These are phyloP conservation scores for Cacatua alba DNA, from an alignment of 2,113 vertebrate species.

Conservation along the genomic window DNA sequence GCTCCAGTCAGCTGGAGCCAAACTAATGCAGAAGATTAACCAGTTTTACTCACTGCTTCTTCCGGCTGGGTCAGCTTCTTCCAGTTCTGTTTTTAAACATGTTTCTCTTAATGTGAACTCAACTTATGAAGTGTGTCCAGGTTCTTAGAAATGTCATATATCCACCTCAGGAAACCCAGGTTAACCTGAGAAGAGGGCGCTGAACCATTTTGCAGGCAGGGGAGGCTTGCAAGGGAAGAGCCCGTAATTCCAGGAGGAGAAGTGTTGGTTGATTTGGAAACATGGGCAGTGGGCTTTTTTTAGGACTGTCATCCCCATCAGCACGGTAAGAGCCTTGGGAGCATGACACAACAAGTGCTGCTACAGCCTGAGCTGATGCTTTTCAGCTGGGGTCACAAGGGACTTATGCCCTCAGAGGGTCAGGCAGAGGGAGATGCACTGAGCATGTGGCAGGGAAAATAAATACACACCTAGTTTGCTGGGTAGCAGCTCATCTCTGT, in stretches of 20 bases:
- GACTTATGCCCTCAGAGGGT: neutral
- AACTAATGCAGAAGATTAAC: neutral
- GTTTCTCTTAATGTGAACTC: neutral
- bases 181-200: neutral
- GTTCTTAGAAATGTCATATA: neutral
- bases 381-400: neutral
- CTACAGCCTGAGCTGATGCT: neutral
- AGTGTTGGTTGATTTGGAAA: neutral
- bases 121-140: neutral
- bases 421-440: neutral
- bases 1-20: neutral
- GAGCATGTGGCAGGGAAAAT: neutral
- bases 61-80: neutral
- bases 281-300: neutral
- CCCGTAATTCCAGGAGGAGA: neutral
- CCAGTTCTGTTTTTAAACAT: neutral
- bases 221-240: neutral
- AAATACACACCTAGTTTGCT: neutral
- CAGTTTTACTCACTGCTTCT: neutral
- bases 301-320: neutral
- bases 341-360: neutral
- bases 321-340: neutral
- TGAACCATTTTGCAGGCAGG: neutral
- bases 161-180: neutral
- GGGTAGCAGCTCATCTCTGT: neutral